Evolutionary conservation across 2,888 invertebrate genomes (phyloP).

Genomic region (Plutella xylostella): DNA sequence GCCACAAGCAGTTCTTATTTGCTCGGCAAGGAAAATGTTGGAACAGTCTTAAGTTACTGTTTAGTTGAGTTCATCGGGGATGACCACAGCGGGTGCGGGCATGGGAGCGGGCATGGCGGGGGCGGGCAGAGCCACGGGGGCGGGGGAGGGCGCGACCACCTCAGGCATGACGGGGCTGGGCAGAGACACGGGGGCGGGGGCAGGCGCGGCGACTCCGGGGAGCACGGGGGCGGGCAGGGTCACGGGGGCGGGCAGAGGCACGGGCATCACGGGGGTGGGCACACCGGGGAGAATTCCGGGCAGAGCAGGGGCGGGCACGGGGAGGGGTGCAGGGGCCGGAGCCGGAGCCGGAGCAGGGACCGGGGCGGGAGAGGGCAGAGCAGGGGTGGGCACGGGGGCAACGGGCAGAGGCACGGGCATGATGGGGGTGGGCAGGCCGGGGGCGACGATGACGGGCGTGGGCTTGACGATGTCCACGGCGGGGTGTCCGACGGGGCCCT

Average conservation of each 20-base stretch:
- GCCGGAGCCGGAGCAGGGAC: too few species aligned
- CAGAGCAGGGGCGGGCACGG: constrained; percentile 11
- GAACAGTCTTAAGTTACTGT: too few species aligned
- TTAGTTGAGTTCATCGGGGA: too few species aligned
- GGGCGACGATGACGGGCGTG: constrained; percentile 12
- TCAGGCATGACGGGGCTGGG: constrained; percentile 7
- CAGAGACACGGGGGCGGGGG: constrained; percentile 8
- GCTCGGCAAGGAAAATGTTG: too few species aligned
- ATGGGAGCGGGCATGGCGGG: neutral
- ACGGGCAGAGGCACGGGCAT: constrained; percentile 13
- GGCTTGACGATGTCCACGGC: constrained; percentile 10
- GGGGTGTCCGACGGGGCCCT: constrained; percentile 12
- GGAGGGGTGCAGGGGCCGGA: constrained; percentile 2
- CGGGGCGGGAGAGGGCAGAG: constrained; percentile 13
- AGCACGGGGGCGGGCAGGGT: constrained; percentile 11
- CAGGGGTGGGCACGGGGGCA: constrained; percentile 9
- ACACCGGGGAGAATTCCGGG: constrained; percentile 13
- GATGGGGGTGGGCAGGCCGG: constrained; percentile 9
- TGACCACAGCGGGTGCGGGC: too few species aligned
- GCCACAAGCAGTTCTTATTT: too few species aligned
- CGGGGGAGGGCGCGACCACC: neutral
- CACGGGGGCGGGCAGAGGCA: neutral
- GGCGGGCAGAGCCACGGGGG: constrained; percentile 4
- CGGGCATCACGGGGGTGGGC: constrained; percentile 11
- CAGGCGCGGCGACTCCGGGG: constrained; percentile 11